A percentile compares a stretch with the other conserved stretches of the same genome.
Evolutionary conservation across 1,140 invertebrate genomes (phyloP).

Genomic region (Phenacoccus solenopsis): DNA sequence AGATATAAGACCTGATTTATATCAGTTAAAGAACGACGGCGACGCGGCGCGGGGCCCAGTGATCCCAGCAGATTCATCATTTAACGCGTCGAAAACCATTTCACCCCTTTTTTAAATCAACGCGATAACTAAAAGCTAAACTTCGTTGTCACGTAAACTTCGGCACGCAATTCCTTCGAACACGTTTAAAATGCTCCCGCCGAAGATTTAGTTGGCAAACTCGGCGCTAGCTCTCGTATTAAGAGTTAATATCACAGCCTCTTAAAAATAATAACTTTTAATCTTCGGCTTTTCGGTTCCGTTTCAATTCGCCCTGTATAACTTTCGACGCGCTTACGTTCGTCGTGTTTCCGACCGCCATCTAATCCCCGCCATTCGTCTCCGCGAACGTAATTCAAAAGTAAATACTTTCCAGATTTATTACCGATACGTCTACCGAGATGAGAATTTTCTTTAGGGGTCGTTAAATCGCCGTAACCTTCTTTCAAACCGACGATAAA

Average conservation of each 20-base stretch:
- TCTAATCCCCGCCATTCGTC: no score
- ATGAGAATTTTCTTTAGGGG: no score
- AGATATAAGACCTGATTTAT: neutral
- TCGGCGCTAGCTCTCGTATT: neutral
- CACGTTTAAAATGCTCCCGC: neutral
- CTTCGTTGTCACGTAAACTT: neutral
- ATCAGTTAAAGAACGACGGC: neutral
- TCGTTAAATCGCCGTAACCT: no score
- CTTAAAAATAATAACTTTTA: conserved; percentile 4
- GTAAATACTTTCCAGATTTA: no score
- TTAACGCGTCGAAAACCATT: neutral
- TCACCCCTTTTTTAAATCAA: neutral
- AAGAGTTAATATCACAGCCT: neutral
- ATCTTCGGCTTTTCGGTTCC: neutral
- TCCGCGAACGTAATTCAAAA: no score
- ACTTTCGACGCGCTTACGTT: no score
- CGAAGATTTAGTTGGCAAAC: neutral
- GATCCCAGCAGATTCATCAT: neutral
- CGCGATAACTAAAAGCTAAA: neutral
- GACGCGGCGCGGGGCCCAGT: no score
- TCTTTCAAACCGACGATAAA: no score
- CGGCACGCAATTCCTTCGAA: neutral
- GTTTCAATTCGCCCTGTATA: no score
- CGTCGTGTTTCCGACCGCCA: no score
- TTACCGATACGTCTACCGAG: no score